Percentiles rank a stretch among this genome's conserved stretches.
phyloP scores from a whole-genome alignment of 1,140 invertebrate genomes.

The Heliconius eleuchia region DNA sequence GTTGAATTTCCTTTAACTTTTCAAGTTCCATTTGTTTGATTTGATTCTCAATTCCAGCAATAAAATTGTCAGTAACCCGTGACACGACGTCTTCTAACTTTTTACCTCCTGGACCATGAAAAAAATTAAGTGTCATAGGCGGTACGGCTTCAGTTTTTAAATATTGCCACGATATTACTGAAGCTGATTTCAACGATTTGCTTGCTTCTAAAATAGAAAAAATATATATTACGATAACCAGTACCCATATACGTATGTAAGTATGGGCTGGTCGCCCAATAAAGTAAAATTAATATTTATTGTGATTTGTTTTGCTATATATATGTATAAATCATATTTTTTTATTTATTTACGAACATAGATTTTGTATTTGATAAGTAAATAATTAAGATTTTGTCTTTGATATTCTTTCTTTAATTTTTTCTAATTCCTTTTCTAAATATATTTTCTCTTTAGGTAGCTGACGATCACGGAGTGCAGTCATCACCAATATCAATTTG shows the following conservation, averaged over 20 bases:
- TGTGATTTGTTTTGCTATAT: background rate
- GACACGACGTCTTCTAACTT: slow-evolving; percentile 54
- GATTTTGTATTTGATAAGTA: background rate
- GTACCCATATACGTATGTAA: background rate
- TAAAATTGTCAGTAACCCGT: slow-evolving; percentile 46
- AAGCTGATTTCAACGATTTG: slow-evolving; percentile 50
- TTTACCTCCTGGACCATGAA: slow-evolving; percentile 55
- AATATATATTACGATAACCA: slow-evolving; percentile 8
- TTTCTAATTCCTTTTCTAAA: slow-evolving; percentile 62
- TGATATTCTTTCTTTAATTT: slow-evolving; percentile 39
- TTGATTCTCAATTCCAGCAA: slow-evolving; percentile 42
- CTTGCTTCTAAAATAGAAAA: slow-evolving; percentile 53
- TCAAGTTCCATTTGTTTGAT: slow-evolving; percentile 59
- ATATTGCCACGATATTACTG: slow-evolving; percentile 62
- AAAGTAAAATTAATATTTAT: background rate
- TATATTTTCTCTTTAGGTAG: slow-evolving; percentile 55
- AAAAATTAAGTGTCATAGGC: slow-evolving; percentile 53
- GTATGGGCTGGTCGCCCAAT: background rate
- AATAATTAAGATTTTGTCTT: slow-evolving; percentile 24
- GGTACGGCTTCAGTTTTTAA: slow-evolving; percentile 67
- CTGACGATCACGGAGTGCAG: slow-evolving; percentile 50
- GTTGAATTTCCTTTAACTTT: slow-evolving; percentile 44
- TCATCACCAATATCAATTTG: slow-evolving; percentile 44
- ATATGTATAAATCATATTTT: background rate
- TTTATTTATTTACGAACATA: background rate